Conservation (phyloP, 2,113 vertebrate genomes). For the Protomyctophum bolini region DNA sequence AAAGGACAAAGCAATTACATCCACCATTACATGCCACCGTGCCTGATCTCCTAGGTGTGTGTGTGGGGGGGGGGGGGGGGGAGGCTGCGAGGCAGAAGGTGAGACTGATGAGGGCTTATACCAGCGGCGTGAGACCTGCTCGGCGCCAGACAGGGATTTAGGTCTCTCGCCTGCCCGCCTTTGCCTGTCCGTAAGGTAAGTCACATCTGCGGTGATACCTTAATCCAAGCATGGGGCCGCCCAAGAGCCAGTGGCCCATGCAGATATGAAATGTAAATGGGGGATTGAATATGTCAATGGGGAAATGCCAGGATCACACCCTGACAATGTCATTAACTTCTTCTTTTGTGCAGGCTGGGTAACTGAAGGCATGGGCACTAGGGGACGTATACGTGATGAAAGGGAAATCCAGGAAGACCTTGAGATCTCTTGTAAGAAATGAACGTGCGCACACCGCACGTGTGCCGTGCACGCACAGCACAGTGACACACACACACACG, state of each 20-base stretch:
- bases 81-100: constrained; percentile 36
- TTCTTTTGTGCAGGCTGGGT: constrained; percentile 6
- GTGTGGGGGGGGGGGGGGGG: constrained; percentile 38
- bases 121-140: constrained; percentile 55
- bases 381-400: constrained; percentile 15
- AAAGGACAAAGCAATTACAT: constrained; percentile 74
- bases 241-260: constrained; percentile 38
- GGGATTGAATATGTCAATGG: constrained; percentile 61
- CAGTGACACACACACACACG: neutral
- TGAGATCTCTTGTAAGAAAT: neutral
- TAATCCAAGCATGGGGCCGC: constrained; percentile 80
- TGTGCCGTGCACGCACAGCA: no score
- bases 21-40: constrained; percentile 62
- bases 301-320: constrained; percentile 59
- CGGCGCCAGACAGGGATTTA: constrained; percentile 77
- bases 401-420: neutral
- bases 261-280: constrained; percentile 72
- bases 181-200: constrained; percentile 49
- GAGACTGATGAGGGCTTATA: constrained; percentile 79
- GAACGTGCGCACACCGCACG: neutral
- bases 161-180: constrained; percentile 44
- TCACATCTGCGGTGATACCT: constrained; percentile 69
- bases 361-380: neutral
- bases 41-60: constrained; percentile 63
- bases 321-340: constrained; percentile 65